Conservation (phyloP, 2,888 invertebrate genomes). For the Scaptomyza polygonia region DNA sequence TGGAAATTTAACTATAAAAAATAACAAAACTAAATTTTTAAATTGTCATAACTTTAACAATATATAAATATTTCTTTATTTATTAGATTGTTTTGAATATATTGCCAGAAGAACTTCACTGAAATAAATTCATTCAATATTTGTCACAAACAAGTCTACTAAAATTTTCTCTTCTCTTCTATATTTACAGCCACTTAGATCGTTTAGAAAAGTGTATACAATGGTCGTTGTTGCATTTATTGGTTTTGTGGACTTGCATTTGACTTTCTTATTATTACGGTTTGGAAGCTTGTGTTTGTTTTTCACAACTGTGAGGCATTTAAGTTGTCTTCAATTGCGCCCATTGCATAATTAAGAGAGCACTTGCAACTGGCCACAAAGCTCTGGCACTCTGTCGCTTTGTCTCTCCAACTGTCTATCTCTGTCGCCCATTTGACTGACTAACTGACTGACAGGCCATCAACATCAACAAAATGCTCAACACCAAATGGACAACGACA, state of each 20-base stretch:
- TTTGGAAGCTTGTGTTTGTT: slow-evolving; percentile 54
- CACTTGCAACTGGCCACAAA: slow-evolving; percentile 57
- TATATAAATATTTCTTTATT: no score
- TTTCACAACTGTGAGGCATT: slow-evolving; percentile 73
- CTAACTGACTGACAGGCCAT: slow-evolving; percentile 73
- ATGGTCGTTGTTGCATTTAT: slow-evolving; percentile 15
- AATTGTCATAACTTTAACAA: no score
- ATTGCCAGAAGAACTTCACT: no score
- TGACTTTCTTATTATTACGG: slow-evolving; percentile 26
- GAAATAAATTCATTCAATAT: no score
- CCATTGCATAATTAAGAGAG: slow-evolving; percentile 78
- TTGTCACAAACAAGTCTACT: no score
- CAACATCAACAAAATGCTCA: slow-evolving; percentile 70
- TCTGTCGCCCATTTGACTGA: slow-evolving; percentile 48
- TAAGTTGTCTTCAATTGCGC: slow-evolving; percentile 78
- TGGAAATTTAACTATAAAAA: not conserved
- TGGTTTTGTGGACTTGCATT: not conserved
- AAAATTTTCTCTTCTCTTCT: no score
- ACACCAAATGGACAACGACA: slow-evolving; percentile 44
- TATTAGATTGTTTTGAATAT: no score
- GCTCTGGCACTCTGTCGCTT: slow-evolving; percentile 16
- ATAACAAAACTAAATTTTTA: no score
- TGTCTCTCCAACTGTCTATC: slow-evolving; percentile 27
- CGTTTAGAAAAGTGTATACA: slow-evolving; percentile 23
- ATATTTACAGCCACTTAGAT: no score